These are phyloP conservation scores for Sinocyclocheilus anophthalmus DNA, from an alignment of 2,113 vertebrate genomes.

Conservation along the genomic window DNA sequence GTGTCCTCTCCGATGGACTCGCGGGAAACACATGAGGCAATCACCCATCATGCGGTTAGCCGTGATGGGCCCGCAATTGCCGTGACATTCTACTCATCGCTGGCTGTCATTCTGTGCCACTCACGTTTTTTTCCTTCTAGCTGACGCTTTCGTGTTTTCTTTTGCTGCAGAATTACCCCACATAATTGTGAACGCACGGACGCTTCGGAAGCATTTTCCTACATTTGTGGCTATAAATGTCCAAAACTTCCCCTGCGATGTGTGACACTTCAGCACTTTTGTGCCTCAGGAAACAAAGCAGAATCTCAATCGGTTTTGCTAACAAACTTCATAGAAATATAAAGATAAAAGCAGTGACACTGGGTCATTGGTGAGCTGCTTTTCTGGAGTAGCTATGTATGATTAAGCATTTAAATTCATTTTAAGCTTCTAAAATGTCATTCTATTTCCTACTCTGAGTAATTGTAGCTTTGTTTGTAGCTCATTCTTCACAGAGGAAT, in stretches of 20 bases:
- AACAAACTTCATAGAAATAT: neutral
- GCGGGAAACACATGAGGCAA: constrained; percentile 94
- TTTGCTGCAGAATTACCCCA: constrained; percentile 71
- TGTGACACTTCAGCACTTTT: neutral
- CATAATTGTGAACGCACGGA: constrained; percentile 17
- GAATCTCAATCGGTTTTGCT: neutral
- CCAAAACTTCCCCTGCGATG: neutral
- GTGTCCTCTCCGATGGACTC: constrained; percentile 92
- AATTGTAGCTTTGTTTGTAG: neutral
- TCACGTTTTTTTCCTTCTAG: constrained; percentile 77
- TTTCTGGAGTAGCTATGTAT: neutral
- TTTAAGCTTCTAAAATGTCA: neutral
- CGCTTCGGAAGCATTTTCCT: neutral
- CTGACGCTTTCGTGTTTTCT: constrained; percentile 4
- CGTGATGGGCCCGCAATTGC: constrained; percentile 99
- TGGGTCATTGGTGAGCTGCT: neutral
- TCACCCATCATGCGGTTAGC: constrained; percentile 93
- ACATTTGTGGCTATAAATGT: constrained; percentile 1
- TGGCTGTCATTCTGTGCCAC: constrained; percentile 92
- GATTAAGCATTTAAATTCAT: neutral
- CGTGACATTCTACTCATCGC: constrained; percentile 97
- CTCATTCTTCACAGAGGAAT: too few relatives aligned
- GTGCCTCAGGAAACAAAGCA: neutral
- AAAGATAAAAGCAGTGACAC: neutral
- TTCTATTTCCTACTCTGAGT: neutral